Percentiles rank a stretch among this genome's conserved stretches.
These are phyloP conservation scores for Rhynchonycteris naso DNA, from an alignment of 2,797 vertebrate genomes.

Conservation along the genomic window DNA sequence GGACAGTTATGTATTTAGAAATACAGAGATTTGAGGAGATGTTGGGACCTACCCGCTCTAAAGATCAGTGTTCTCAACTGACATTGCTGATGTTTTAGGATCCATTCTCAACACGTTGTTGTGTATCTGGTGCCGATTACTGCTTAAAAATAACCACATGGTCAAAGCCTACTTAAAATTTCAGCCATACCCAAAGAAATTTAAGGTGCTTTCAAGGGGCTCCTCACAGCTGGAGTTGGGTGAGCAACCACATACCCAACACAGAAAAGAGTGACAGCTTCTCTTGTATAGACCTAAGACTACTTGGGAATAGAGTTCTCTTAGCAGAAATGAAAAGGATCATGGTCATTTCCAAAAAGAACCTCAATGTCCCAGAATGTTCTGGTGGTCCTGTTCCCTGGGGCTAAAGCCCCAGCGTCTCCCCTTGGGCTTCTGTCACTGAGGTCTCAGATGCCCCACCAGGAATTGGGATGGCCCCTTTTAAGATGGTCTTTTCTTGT, in stretches of 20 bases:
- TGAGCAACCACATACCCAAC: neutral
- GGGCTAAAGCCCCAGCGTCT: neutral
- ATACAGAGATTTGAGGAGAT: neutral
- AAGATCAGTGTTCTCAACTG: neutral
- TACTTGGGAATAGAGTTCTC: neutral
- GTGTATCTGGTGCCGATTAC: neutral
- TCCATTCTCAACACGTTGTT: neutral
- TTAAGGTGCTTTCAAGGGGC: neutral
- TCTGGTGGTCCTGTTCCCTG: neutral
- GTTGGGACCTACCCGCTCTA: neutral
- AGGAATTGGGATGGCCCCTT: neutral
- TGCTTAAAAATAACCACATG: neutral
- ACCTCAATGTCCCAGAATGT: neutral
- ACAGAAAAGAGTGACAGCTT: neutral
- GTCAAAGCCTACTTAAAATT: constrained; percentile 16
- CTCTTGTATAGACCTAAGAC: neutral
- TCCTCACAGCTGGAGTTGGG: neutral
- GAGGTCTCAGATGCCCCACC: neutral
- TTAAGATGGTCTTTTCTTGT: neutral
- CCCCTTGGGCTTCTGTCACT: neutral
- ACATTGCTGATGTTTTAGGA: neutral
- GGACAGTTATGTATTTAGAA: neutral
- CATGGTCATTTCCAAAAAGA: constrained; percentile 3
- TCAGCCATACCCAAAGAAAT: neutral
- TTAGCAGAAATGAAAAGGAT: neutral